Percentiles rank a stretch among this genome's conserved stretches.
These are phyloP conservation scores for Petroica traversi DNA, from an alignment of 2,113 vertebrate genomes.

Conservation along the genomic window DNA sequence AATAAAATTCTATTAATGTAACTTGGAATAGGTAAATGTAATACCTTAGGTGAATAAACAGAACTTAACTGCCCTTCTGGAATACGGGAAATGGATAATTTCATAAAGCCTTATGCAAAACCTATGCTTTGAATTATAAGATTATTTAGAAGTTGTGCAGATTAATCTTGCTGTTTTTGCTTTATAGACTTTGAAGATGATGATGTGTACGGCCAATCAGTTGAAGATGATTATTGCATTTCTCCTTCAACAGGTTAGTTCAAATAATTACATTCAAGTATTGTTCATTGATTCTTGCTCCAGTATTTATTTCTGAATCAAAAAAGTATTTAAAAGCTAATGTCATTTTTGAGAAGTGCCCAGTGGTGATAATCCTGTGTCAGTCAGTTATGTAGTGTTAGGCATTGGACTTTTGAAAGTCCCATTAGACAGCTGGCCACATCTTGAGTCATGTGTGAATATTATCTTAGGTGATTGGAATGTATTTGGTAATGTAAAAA, in stretches of 20 bases:
- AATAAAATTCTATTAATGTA: not conserved
- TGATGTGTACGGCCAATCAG: constrained; percentile 94
- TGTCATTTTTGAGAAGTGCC: not conserved
- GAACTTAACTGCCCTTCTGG: not conserved
- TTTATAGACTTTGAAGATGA: constrained; percentile 94
- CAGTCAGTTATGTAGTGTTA: not conserved
- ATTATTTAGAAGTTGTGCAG: not conserved
- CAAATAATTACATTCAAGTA: not conserved
- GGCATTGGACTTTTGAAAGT: not conserved
- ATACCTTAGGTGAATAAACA: not conserved
- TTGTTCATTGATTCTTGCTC: not conserved
- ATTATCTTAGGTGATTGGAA: not conserved
- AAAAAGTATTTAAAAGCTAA: not conserved
- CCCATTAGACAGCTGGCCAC: not conserved
- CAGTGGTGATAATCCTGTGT: not conserved
- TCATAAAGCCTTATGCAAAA: not conserved
- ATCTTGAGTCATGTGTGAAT: fast-evolving
- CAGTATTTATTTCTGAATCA: not conserved
- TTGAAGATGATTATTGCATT: constrained; percentile 97
- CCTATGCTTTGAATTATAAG: not conserved
- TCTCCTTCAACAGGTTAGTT: constrained; percentile 96
- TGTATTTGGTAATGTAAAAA: not conserved
- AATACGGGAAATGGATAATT: not conserved
- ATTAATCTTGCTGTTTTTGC: constrained; percentile 12
- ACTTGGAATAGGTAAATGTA: not conserved